Percentiles rank a stretch among this genome's conserved stretches.
These are phyloP conservation scores for Cynopterus sphinx DNA, from an alignment of 2,797 vertebrate genomes.

Conservation along the genomic window DNA sequence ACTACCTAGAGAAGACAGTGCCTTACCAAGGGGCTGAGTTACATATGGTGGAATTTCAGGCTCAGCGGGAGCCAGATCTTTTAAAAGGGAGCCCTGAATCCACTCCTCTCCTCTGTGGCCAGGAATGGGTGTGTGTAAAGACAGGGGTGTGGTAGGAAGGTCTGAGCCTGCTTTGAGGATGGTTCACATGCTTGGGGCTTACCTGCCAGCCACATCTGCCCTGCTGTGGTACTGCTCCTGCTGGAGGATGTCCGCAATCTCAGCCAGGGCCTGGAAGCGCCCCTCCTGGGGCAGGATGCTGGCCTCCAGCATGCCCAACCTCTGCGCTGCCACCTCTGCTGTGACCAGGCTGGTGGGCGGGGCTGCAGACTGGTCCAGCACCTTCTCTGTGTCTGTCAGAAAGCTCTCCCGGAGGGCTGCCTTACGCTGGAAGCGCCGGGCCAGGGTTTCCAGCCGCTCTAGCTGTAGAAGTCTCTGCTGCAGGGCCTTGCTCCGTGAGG, in stretches of 20 bases:
- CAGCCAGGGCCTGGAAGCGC: slow-evolving; percentile 87
- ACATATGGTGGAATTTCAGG: background rate
- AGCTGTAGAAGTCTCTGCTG: slow-evolving; percentile 89
- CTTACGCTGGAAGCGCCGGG: slow-evolving; percentile 90
- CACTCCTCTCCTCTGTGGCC: background rate
- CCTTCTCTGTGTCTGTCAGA: slow-evolving; percentile 87
- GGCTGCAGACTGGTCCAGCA: slow-evolving; percentile 87
- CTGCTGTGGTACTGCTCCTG: slow-evolving; percentile 90
- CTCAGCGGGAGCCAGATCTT: background rate
- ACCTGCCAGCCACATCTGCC: slow-evolving; percentile 67
- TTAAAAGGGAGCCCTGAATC: background rate
- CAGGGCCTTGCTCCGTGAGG: slow-evolving; percentile 88
- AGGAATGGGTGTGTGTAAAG: background rate
- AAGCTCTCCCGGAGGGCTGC: slow-evolving; percentile 90
- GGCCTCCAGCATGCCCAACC: slow-evolving; percentile 90
- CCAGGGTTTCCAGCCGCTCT: slow-evolving; percentile 91
- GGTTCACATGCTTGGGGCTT: background rate
- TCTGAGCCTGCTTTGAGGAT: background rate
- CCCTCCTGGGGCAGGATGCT: slow-evolving; percentile 89
- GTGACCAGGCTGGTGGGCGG: slow-evolving; percentile 82
- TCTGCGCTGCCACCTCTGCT: slow-evolving; percentile 83
- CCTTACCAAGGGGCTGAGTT: background rate
- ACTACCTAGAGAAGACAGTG: background rate
- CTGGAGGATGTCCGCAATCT: slow-evolving; percentile 87
- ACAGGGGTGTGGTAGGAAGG: background rate